A percentile compares a stretch with the other conserved stretches of the same genome.
Conservation (phyloP, 1,140 invertebrate genomes). For the Dendroctonus valens region DNA sequence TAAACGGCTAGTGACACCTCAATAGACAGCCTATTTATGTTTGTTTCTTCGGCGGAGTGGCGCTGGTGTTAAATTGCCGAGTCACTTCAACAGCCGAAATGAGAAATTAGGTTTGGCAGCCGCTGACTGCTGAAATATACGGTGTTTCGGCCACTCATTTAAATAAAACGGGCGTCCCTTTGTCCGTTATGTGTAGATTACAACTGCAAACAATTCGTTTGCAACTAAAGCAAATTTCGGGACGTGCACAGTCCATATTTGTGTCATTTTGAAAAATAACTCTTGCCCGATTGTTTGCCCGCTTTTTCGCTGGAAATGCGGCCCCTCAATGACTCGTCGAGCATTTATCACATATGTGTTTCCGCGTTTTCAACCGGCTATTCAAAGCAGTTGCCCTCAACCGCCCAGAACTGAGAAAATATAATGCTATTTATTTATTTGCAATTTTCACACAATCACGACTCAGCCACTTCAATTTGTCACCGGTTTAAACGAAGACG, state of each 20-base stretch:
- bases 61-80: slow-evolving; percentile 21
- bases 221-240: slow-evolving; percentile 37
- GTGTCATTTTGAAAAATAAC: slow-evolving; percentile 38
- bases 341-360: slow-evolving; percentile 17
- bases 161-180: slow-evolving; percentile 32
- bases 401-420: no score
- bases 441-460: no score
- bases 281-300: slow-evolving; percentile 20
- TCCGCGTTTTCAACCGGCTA: neutral
- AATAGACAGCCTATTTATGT: slow-evolving; percentile 17
- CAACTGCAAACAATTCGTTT: slow-evolving; percentile 38
- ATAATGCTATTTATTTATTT: no score
- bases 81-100: slow-evolving; percentile 14
- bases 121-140: slow-evolving; percentile 24
- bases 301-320: slow-evolving; percentile 21
- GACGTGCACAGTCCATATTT: slow-evolving; percentile 31
- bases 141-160: slow-evolving; percentile 24
- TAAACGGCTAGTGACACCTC: slow-evolving; percentile 9
- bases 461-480: no score
- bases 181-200: slow-evolving; percentile 34
- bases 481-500: no score
- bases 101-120: slow-evolving; percentile 24
- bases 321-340: slow-evolving; percentile 9
- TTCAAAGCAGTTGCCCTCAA: neutral
- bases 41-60: slow-evolving; percentile 17